Base-by-base conservation (phyloP, 2,888 invertebrate species). In the Papilio elwesi region DNA sequence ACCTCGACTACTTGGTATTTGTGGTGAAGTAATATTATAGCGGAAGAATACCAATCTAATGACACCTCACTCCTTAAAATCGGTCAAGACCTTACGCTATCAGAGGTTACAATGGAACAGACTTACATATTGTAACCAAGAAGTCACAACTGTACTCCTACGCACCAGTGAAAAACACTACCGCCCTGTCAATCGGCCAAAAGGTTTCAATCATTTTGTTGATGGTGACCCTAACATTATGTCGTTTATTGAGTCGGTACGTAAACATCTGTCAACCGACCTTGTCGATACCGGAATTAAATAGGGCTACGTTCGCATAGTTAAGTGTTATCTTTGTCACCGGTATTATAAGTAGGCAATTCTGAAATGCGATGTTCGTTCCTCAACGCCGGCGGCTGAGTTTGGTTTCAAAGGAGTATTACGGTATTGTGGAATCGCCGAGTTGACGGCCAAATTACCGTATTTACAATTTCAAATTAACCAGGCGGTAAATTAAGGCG, bases 401-500 rank as follows among this genome's bases (percentile, higher is more conserved):
- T 71, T 62, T 55, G 65, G 70, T 71, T 70, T 71, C 66, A 70
- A 68, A 73, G 73, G 53, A 74, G 63, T 74, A 70, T 75, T 75
- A 73, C 73, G 63, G 81, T 79, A 83, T 85, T 85, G 84, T 86
- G 76, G 77, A 74, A 73, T 74, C 26, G 26, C 74, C 77, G 78
- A 78, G 80, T 79, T 82, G 81, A 83, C 83, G 76, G 77, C 75
- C 78, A 85, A 88, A 87, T 86, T 84, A 83, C 83, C 74, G 76
- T 82, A 82, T 85, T 88, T 87, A 86, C 88, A 85, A 82, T 83
- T 85, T 83, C 78, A 87, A 85, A 84, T 87, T 86, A 88, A 87
- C 85, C 83, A 83, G 76, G 80, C 81, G 81, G 85, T 88, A 87
- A 88, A 89, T 89, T 86, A 82, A 81, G 78, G 82, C 81, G 77